Percentiles rank a stretch among this genome's conserved stretches.
Evolutionary conservation across 64 coral and sea anemone species (phyloP).

Genomic region (Montipora cactus): DNA sequence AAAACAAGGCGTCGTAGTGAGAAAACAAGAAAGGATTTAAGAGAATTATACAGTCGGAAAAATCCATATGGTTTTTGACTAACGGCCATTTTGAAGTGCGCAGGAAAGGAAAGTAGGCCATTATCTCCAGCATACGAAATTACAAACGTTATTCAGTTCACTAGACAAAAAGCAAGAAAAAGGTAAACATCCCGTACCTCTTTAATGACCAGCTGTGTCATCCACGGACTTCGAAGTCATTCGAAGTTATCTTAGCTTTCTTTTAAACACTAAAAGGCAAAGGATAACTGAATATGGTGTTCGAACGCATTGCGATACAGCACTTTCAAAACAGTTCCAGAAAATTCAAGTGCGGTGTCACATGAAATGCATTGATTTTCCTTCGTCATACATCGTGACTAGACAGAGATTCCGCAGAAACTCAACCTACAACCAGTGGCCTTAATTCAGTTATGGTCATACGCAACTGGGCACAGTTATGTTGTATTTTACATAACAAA

Average conservation of each 20-base stretch:
- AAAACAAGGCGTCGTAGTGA: background rate
- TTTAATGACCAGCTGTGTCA: background rate
- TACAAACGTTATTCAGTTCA: conserved; percentile 14
- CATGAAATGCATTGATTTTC: background rate
- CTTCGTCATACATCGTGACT: background rate
- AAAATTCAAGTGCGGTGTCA: too few relatives aligned
- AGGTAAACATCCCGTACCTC: conserved; percentile 6
- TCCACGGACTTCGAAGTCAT: background rate
- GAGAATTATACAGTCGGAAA: too few relatives aligned
- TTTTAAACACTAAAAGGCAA: background rate
- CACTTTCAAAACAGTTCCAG: background rate
- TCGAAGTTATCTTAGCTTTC: background rate
- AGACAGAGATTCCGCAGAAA: too few relatives aligned
- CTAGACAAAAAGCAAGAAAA: background rate
- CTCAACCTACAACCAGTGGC: too few relatives aligned
- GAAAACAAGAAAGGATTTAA: background rate
- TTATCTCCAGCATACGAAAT: conserved; percentile 13
- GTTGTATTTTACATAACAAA: conserved; percentile 19
- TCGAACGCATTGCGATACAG: background rate
- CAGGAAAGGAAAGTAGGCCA: background rate
- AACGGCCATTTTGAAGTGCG: background rate
- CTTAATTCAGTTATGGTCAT: too few relatives aligned
- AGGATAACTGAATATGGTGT: background rate
- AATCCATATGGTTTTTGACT: background rate
- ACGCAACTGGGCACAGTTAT: background rate